Conservation (phyloP, 1,140 invertebrate genomes). For the Drosophila seguyi region DNA sequence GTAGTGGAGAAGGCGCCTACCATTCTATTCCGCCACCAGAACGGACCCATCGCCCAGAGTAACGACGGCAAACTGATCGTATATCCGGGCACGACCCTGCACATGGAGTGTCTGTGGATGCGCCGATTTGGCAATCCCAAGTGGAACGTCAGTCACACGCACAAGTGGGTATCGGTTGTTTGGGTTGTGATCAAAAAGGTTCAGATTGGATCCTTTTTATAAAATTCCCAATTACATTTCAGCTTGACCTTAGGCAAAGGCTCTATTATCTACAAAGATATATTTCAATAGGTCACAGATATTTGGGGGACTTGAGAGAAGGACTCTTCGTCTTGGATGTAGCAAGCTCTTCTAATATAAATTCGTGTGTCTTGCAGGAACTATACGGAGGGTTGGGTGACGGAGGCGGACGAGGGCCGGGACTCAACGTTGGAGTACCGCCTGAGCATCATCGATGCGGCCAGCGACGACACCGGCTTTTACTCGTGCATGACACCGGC, state of each 20-base stretch:
- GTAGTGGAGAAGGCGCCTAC: slow-evolving; percentile 94
- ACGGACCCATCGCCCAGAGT: slow-evolving; percentile 93
- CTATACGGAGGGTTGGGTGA: slow-evolving; percentile 93
- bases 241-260: slow-evolving; percentile 1
- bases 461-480: slow-evolving; percentile 91
- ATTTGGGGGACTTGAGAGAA: background rate
- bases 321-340: background rate
- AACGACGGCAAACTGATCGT: slow-evolving; percentile 94
- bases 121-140: slow-evolving; percentile 93
- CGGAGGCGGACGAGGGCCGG: slow-evolving; percentile 91
- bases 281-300: background rate
- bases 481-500: slow-evolving; percentile 94
- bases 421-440: slow-evolving; percentile 93
- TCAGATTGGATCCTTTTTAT: background rate
- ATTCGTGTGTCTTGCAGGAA: slow-evolving; percentile 85
- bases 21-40: slow-evolving; percentile 92
- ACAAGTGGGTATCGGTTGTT: slow-evolving; percentile 86
- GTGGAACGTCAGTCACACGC: slow-evolving; percentile 91
- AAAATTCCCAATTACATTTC: slow-evolving; percentile 11
- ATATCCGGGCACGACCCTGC: slow-evolving; percentile 92
- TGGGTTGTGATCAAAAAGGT: background rate
- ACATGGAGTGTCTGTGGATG: slow-evolving; percentile 95
- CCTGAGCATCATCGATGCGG: slow-evolving; percentile 91
- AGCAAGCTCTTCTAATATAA: background rate
- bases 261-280: background rate